phyloP scores from a whole-genome alignment of 2,888 invertebrate species.

The Dilophus febrilis region DNA sequence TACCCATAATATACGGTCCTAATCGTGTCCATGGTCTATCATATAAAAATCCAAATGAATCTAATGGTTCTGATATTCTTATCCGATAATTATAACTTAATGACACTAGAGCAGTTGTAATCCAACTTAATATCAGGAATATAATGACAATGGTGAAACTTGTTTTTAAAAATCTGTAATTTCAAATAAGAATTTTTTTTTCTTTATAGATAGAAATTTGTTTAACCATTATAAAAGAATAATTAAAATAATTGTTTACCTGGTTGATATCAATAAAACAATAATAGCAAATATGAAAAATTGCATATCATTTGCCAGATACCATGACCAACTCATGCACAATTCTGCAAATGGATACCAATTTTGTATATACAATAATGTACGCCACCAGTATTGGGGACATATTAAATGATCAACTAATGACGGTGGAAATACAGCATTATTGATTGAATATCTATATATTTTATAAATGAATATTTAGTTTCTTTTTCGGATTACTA shows the following conservation, averaged over 20 bases:
- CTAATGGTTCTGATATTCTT: constrained; percentile 62
- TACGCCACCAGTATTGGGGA: constrained; percentile 66
- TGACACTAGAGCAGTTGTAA: constrained; percentile 55
- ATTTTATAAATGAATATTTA: too few species aligned
- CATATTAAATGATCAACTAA: constrained; percentile 56
- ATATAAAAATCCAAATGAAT: constrained; percentile 65
- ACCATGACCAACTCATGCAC: constrained; percentile 73
- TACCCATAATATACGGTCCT: constrained; percentile 63
- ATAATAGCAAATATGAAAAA: constrained; percentile 54
- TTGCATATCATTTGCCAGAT: constrained; percentile 64
- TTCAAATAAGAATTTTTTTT: constrained; percentile 9
- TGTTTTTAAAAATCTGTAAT: constrained; percentile 40
- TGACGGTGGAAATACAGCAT: constrained; percentile 55
- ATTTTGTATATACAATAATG: constrained; percentile 67
- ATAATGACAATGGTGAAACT: constrained; percentile 38
- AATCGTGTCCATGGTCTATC: constrained; percentile 74
- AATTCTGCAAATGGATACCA: constrained; percentile 56
- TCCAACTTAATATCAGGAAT: constrained; percentile 55
- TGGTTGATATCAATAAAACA: constrained; percentile 45
- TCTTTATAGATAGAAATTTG: neutral
- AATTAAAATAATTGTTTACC: too few species aligned
- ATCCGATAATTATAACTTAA: constrained; percentile 56
- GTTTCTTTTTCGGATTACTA: too few species aligned
- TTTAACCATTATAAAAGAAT: too few species aligned
- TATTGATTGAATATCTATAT: constrained; percentile 45